Conservation (phyloP, 1,140 invertebrate genomes). For the Drosophila teissieri region DNA sequence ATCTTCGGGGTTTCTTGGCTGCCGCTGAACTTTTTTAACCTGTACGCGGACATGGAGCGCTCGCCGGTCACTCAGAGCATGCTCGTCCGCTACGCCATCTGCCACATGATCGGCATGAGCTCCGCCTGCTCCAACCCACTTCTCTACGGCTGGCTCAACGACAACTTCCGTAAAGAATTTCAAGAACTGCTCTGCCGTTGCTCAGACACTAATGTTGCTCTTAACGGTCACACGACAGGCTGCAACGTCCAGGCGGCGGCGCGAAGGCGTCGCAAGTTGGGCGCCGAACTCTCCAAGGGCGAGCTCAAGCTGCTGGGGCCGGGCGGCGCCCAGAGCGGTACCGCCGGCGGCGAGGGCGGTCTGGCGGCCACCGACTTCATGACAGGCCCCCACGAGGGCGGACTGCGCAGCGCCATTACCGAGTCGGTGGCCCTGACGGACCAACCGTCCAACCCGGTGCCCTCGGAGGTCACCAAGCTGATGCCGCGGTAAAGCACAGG, state of each 20-base stretch:
- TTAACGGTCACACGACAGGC: constrained; percentile 85
- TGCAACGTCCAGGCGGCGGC: constrained; percentile 75
- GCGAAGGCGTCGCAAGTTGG: constrained; percentile 86
- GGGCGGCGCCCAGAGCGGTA: constrained; percentile 47
- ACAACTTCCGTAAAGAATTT: constrained; percentile 99
- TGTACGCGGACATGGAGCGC: constrained; percentile 89
- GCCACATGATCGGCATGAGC: constrained; percentile 91
- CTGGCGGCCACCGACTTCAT: constrained; percentile 59
- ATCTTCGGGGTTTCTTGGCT: constrained; percentile 95
- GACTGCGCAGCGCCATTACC: constrained; percentile 69
- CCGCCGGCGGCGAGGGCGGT: constrained; percentile 45
- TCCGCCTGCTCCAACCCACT: constrained; percentile 94
- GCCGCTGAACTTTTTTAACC: constrained; percentile 93
- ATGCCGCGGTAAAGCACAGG: constrained; percentile 73
- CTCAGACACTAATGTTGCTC: constrained; percentile 85
- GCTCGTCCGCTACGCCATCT: constrained; percentile 90
- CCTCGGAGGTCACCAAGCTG: constrained; percentile 72
- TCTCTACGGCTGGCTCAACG: constrained; percentile 99
- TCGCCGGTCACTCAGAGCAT: constrained; percentile 86
- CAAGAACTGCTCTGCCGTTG: constrained; percentile 91
- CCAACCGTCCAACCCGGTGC: constrained; percentile 70
- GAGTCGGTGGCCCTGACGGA: constrained; percentile 80
- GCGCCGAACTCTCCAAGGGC: constrained; percentile 86
- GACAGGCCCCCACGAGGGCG: constrained; percentile 50
- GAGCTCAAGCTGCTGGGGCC: constrained; percentile 85